Conservation (phyloP, 1,140 invertebrate species). For the Lepidurus couesii region DNA sequence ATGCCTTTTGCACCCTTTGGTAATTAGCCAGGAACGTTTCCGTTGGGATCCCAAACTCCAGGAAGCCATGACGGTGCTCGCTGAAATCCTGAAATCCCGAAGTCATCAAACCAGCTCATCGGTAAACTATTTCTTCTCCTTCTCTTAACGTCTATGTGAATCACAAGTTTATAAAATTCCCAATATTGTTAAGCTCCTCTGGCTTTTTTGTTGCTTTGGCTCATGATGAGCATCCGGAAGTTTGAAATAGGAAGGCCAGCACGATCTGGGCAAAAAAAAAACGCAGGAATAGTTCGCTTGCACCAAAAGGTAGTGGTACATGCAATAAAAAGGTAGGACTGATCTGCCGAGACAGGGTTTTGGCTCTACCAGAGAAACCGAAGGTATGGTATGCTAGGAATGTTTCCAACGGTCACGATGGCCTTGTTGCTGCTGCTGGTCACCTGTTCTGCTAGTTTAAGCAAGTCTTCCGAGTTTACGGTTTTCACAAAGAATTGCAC, state of each 20-base stretch:
- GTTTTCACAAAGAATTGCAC: neutral
- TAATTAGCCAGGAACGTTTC: conserved; percentile 16
- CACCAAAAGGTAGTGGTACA: neutral
- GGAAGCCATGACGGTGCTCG: neutral
- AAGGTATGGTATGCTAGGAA: neutral
- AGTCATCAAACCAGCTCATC: too few species aligned
- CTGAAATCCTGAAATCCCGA: neutral
- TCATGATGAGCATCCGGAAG: too few species aligned
- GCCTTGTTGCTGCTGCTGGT: neutral
- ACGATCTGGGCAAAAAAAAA: too few species aligned
- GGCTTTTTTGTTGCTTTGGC: too few species aligned
- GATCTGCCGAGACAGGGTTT: neutral
- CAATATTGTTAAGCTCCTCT: too few species aligned
- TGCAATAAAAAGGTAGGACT: conserved; percentile 1
- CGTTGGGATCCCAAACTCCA: neutral
- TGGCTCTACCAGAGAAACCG: neutral
- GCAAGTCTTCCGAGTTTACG: neutral
- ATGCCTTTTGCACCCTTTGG: conserved; percentile 3
- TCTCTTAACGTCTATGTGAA: too few species aligned
- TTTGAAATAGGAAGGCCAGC: too few species aligned
- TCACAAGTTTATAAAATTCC: too few species aligned
- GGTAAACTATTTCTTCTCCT: too few species aligned
- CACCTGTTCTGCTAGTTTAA: neutral
- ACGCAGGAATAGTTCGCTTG: neutral
- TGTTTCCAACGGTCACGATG: conserved; percentile 17